These are phyloP conservation scores for Spermophilus dauricus DNA, from an alignment of 2,113 vertebrate genomes.

Conservation along the genomic window DNA sequence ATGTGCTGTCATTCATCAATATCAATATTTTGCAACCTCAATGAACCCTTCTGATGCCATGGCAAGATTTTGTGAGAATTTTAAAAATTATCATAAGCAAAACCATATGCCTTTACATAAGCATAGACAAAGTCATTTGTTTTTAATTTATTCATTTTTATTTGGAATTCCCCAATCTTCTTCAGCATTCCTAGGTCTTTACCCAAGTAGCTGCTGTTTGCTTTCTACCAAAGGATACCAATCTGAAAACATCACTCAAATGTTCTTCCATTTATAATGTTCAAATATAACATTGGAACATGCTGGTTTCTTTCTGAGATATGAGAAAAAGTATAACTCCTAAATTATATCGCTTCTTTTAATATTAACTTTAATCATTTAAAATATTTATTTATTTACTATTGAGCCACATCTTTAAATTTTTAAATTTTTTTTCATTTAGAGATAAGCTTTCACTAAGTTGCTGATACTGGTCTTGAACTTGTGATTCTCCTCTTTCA, in stretches of 20 bases:
- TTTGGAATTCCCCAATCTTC: not conserved
- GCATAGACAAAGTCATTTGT: not conserved
- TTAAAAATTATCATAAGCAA: not conserved
- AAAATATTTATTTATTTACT: not conserved
- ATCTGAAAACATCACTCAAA: slow-evolving; percentile 35
- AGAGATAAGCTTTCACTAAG: too few relatives aligned
- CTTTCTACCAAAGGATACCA: not conserved
- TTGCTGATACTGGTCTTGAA: too few relatives aligned
- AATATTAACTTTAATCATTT: slow-evolving; percentile 46
- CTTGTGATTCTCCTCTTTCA: too few relatives aligned
- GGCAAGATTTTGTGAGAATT: not conserved
- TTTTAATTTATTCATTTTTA: not conserved
- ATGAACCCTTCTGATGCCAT: not conserved
- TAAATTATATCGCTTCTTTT: slow-evolving; percentile 17
- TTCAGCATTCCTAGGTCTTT: not conserved
- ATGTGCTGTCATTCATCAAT: not conserved
- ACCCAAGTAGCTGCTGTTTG: not conserved
- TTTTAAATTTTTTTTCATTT: too few relatives aligned
- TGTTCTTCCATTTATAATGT: slow-evolving; percentile 36
- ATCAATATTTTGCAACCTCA: slow-evolving; percentile 18
- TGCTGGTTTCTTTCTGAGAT: slow-evolving; percentile 5
- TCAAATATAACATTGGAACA: not conserved
- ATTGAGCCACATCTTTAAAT: too few relatives aligned
- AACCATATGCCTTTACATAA: not conserved
- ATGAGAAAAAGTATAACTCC: slow-evolving; percentile 28